Evolutionary conservation across 2,797 vertebrate genomes (phyloP).

Genomic region (Peromyscus melanophrys): DNA sequence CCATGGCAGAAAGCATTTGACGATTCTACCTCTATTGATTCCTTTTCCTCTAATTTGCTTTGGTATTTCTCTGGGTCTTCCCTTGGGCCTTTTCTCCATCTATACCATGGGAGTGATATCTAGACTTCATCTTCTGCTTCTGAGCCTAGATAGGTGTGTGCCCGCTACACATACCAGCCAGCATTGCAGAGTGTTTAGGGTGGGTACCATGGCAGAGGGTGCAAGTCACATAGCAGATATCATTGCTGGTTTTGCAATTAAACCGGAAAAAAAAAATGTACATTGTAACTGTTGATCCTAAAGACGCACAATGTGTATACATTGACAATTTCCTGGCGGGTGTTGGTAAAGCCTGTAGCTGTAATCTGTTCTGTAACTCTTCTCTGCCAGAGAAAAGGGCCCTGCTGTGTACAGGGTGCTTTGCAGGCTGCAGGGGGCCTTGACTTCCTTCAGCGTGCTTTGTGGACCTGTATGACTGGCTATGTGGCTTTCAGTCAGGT

Average conservation of each 20-base stretch:
- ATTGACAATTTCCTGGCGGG: background rate
- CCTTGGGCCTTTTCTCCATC: background rate
- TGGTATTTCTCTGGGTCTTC: background rate
- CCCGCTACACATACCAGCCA: background rate
- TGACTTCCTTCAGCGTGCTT: background rate
- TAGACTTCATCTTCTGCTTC: background rate
- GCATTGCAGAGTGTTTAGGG: background rate
- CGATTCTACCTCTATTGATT: background rate
- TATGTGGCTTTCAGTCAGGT: background rate
- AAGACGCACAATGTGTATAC: background rate
- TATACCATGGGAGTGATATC: background rate
- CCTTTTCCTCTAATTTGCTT: background rate
- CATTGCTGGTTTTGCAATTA: conserved; percentile 22
- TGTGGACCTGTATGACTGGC: accelerated
- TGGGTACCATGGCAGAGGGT: background rate
- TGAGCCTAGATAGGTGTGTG: background rate
- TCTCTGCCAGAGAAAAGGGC: background rate
- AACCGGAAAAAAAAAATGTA: background rate
- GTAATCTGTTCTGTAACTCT: background rate
- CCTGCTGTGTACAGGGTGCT: background rate
- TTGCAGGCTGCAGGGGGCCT: background rate
- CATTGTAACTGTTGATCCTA: conserved; percentile 21
- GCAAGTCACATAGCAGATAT: background rate
- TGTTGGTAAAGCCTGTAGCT: background rate
- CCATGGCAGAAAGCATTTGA: conserved; percentile 13